Conservation (phyloP, 2,797 vertebrate species). For the Notamacropus eugenii region DNA sequence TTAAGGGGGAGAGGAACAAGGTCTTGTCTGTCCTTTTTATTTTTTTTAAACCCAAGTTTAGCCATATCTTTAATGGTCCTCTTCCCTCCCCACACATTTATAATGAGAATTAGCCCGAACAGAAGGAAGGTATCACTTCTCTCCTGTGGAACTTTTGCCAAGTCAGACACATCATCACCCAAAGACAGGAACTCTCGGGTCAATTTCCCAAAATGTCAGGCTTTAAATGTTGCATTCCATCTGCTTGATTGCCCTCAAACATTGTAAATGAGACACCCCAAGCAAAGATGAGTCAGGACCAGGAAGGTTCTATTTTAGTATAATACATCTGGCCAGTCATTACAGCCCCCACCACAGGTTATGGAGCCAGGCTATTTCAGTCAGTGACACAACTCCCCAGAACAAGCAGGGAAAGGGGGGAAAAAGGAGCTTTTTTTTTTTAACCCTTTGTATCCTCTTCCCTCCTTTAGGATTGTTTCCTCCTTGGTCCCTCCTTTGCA, state of each 20-base stretch:
- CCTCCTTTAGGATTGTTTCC: not conserved
- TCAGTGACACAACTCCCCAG: slow-evolving; percentile 10
- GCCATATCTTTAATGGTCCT: not conserved
- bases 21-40: slow-evolving; percentile 70
- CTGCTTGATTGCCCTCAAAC: not conserved
- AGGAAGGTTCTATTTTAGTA: slow-evolving; percentile 50
- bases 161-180: not conserved
- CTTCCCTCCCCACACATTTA: not conserved
- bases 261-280: slow-evolving; percentile 51
- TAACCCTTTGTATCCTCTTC: not conserved
- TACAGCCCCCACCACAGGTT: slow-evolving; percentile 30
- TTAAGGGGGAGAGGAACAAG: slow-evolving; percentile 71
- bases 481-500: slow-evolving; percentile 19
- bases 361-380: slow-evolving; percentile 35
- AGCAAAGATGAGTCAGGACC: slow-evolving; percentile 79
- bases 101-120: not conserved
- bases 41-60: slow-evolving; percentile 12
- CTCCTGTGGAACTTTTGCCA: not conserved
- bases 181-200: not conserved
- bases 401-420: not conserved
- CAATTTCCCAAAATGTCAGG: not conserved
- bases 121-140: not conserved
- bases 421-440: not conserved
- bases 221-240: not conserved
- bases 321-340: not conserved